Conservation (phyloP, 2,113 vertebrate species). For the Trematomus loennbergii region DNA sequence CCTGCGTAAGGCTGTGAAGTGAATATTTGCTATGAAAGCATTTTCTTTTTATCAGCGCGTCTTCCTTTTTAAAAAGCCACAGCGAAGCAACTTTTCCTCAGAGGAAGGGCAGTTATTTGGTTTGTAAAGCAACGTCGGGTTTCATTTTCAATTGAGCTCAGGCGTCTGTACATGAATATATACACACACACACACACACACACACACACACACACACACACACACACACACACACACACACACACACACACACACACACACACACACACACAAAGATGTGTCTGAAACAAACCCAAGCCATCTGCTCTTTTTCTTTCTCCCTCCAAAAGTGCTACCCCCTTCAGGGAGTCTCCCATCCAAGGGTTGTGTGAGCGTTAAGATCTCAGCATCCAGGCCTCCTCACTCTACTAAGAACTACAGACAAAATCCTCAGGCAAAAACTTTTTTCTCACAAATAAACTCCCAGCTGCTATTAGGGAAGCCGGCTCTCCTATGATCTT, state of each 20-base stretch:
- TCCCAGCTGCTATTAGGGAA: background rate
- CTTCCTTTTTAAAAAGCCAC: slow-evolving; percentile 29
- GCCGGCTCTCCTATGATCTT: slow-evolving; percentile 3
- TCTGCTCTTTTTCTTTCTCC: slow-evolving; percentile 40
- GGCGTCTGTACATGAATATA: slow-evolving; percentile 34
- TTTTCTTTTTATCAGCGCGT: slow-evolving; percentile 49
- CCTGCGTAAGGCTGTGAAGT: slow-evolving; percentile 11
- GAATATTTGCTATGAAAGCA: slow-evolving; percentile 63
- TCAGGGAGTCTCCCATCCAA: slow-evolving; percentile 36
- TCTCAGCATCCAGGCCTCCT: slow-evolving; percentile 14
- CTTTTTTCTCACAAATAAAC: background rate
- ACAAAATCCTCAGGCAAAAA: slow-evolving; percentile 14
- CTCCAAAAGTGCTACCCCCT: slow-evolving; percentile 38
- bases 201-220: slow-evolving; percentile 8
- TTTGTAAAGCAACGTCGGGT: slow-evolving; percentile 62
- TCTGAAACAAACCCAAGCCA: slow-evolving; percentile 42
- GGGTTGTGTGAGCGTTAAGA: slow-evolving; percentile 27
- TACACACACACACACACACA: background rate
- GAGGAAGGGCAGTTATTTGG: slow-evolving; percentile 57
- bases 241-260: slow-evolving; percentile 10
- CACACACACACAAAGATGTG: slow-evolving; percentile 17
- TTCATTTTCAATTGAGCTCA: slow-evolving; percentile 61
- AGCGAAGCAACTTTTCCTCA: slow-evolving; percentile 59
- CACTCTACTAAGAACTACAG: slow-evolving; percentile 4
- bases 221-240: slow-evolving; percentile 1